A percentile compares a stretch with the other conserved stretches of the same genome.
Conservation (phyloP, 1,140 invertebrate genomes). For the Diachasma alloeum region DNA sequence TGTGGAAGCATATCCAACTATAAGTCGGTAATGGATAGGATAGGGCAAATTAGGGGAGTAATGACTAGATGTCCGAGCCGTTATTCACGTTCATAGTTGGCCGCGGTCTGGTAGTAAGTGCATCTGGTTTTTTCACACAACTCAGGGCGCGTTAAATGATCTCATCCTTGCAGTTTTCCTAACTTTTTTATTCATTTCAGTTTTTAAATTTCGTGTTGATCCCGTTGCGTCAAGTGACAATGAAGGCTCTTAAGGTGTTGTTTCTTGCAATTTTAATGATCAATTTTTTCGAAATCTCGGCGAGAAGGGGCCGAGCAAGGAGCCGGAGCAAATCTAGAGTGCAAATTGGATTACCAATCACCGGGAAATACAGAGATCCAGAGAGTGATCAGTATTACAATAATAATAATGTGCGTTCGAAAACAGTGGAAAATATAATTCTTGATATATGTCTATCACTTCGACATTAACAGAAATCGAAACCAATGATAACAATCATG, state of each 20-base stretch:
- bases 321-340: conserved; percentile 78
- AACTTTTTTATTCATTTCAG: not conserved
- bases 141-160: not conserved
- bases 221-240: not conserved
- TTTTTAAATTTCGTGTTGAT: conserved; percentile 25
- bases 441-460: no score
- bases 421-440: no score
- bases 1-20: conserved; percentile 35
- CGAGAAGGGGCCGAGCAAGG: conserved; percentile 70
- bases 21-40: conserved; percentile 65
- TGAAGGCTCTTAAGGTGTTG: conserved; percentile 49
- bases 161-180: no score
- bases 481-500: no score
- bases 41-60: conserved; percentile 60
- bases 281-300: conserved; percentile 47
- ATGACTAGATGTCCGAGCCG: conserved; percentile 50
- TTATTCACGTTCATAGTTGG: conserved; percentile 57
- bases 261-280: conserved; percentile 55
- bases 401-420: conserved; percentile 79
- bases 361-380: conserved; percentile 85
- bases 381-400: conserved; percentile 89
- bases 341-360: conserved; percentile 84
- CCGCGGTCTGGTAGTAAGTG: conserved; percentile 41
- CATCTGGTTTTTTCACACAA: conserved; percentile 14
- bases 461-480: no score